Conservation (phyloP, 1,140 invertebrate species). For the Conus ventricosus region DNA sequence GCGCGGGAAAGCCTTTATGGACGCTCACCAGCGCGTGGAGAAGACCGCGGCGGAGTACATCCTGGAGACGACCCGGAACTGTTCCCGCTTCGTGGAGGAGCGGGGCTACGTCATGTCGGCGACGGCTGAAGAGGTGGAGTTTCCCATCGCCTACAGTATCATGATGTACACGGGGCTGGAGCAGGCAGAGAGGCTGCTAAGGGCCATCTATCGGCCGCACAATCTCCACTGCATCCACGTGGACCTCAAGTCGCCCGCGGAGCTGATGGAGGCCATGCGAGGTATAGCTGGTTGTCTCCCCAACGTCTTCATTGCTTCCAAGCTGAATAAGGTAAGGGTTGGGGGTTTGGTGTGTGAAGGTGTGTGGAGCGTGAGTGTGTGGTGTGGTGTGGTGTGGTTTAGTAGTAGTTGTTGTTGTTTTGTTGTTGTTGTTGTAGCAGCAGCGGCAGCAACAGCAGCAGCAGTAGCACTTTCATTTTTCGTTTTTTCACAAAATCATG, state of each 20-base stretch:
- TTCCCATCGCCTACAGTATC: conserved; percentile 63
- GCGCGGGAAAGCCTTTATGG: not conserved
- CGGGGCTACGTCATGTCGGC: conserved; percentile 52
- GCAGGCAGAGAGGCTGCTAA: conserved; percentile 67
- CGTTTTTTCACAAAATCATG: not conserved
- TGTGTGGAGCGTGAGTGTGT: not conserved
- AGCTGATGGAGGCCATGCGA: conserved; percentile 47
- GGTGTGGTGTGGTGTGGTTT: not conserved
- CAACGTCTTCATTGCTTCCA: conserved; percentile 62
- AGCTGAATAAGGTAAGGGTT: conserved; percentile 46
- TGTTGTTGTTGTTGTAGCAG: not conserved
- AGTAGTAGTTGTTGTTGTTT: too few species aligned
- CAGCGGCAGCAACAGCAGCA: not conserved
- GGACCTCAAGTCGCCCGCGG: conserved; percentile 54
- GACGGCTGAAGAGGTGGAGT: conserved; percentile 54
- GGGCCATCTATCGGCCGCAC: conserved; percentile 67
- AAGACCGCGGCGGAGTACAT: conserved; percentile 17
- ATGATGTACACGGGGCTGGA: conserved; percentile 66
- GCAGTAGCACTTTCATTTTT: too few species aligned
- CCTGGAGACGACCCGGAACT: conserved; percentile 43
- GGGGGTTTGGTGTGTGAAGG: not conserved
- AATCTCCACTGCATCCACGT: conserved; percentile 73
- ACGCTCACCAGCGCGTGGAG: not conserved
- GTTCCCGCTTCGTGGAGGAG: conserved; percentile 43
- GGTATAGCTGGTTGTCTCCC: conserved; percentile 57